Conservation (phyloP, 2,797 vertebrate species). For the Diplodus sargus region DNA sequence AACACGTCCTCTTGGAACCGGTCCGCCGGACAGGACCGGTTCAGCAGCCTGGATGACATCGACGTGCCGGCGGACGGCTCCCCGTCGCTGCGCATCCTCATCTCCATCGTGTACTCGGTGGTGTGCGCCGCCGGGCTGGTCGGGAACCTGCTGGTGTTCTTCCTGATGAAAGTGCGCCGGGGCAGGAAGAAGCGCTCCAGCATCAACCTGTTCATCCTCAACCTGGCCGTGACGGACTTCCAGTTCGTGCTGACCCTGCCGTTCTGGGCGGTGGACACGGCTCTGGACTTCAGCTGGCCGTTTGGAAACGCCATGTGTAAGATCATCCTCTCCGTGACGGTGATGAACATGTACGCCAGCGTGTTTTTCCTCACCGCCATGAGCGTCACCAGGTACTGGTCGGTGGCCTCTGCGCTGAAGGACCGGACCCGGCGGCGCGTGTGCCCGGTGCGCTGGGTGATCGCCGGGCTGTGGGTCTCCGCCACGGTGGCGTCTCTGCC, state of each 20-base stretch:
- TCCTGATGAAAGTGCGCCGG: slow-evolving; percentile 77
- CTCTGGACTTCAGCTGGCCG: slow-evolving; percentile 85
- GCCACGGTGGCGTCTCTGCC: slow-evolving; percentile 78
- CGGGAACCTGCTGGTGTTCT: slow-evolving; percentile 83
- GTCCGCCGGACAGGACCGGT: slow-evolving; percentile 17
- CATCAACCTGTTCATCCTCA: slow-evolving; percentile 83
- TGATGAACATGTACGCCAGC: slow-evolving; percentile 85
- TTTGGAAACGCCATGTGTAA: slow-evolving; percentile 84
- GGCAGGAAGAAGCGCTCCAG: slow-evolving; percentile 73
- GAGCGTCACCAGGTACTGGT: slow-evolving; percentile 84
- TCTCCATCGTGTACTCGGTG: slow-evolving; percentile 78
- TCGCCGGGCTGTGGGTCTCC: slow-evolving; percentile 78
- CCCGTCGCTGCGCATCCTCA: slow-evolving; percentile 66
- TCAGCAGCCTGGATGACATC: slow-evolving; percentile 66
- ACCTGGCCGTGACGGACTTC: slow-evolving; percentile 83
- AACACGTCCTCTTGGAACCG: slow-evolving; percentile 55
- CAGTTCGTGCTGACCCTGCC: slow-evolving; percentile 84
- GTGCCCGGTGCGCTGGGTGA: slow-evolving; percentile 79
- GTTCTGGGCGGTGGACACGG: slow-evolving; percentile 85
- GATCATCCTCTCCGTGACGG: slow-evolving; percentile 78
- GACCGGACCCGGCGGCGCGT: slow-evolving; percentile 59
- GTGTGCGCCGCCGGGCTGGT: slow-evolving; percentile 79
- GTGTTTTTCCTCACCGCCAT: slow-evolving; percentile 85
- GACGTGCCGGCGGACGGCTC: slow-evolving; percentile 72
- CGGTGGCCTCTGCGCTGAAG: slow-evolving; percentile 81